These are phyloP conservation scores for Dryobota labecula DNA, from an alignment of 2,888 invertebrate genomes.

Conservation along the genomic window DNA sequence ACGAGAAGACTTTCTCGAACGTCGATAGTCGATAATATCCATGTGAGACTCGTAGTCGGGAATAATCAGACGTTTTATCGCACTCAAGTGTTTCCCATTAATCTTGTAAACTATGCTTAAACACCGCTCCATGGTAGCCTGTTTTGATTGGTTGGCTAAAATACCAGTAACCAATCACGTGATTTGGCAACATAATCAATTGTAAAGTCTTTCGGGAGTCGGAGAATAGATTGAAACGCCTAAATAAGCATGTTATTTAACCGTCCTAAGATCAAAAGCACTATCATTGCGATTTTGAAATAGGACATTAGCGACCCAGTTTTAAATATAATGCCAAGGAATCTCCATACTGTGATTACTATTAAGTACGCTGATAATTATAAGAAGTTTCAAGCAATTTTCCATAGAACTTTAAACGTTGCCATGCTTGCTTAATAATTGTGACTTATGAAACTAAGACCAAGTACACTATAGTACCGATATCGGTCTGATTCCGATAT, in stretches of 20 bases:
- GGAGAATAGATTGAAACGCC: background rate
- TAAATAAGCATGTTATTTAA: background rate
- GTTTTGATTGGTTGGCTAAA: background rate
- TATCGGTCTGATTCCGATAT: constrained; percentile 11
- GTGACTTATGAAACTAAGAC: constrained; percentile 4
- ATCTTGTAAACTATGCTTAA: background rate
- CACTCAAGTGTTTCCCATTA: background rate
- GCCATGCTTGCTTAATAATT: constrained; percentile 29
- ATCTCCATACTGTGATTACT: constrained; percentile 57
- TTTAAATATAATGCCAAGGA: constrained; percentile 39
- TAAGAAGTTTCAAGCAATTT: constrained; percentile 19
- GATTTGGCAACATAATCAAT: constrained; percentile 2
- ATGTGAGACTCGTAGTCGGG: background rate
- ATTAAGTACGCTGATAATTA: constrained; percentile 20
- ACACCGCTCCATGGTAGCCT: background rate
- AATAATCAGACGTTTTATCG: background rate
- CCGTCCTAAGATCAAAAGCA: background rate
- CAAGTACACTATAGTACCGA: constrained; percentile 19
- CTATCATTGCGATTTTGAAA: constrained; percentile 14
- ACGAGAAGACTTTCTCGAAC: background rate
- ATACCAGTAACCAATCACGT: background rate
- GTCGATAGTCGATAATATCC: background rate
- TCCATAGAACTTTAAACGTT: constrained; percentile 6
- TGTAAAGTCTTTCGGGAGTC: background rate
- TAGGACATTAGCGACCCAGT: constrained; percentile 26